A percentile compares a stretch with the other conserved stretches of the same genome.
phyloP scores from a whole-genome alignment of 2,888 invertebrate species.

The Nymphalis c-album region DNA sequence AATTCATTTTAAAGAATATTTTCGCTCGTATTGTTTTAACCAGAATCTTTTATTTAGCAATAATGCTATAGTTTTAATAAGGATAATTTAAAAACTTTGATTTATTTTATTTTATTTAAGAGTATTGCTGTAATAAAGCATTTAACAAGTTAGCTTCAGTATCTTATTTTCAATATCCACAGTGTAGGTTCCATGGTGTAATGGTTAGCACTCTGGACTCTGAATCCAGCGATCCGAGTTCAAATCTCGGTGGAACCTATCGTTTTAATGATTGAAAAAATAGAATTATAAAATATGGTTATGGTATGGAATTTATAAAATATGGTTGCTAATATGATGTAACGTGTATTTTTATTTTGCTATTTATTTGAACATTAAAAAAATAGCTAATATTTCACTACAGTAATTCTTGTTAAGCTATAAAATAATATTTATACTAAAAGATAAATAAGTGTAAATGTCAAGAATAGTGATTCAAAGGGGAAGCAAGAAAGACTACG shows the following conservation, averaged over 20 bases:
- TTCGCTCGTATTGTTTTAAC: no score
- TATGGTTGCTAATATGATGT: neutral
- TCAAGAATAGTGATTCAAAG: neutral
- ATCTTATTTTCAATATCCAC: neutral
- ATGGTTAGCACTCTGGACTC: constrained; percentile 91
- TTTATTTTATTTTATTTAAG: no score
- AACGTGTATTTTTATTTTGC: neutral
- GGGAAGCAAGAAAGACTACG: neutral
- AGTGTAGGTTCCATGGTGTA: constrained; percentile 79
- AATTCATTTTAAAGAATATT: no score
- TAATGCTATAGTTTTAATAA: no score
- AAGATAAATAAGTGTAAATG: neutral
- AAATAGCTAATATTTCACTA: no score
- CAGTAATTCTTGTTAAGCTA: neutral
- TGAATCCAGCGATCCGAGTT: constrained; percentile 91
- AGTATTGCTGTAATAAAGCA: neutral
- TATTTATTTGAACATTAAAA: no score
- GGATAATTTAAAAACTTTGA: no score
- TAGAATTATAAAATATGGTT: neutral
- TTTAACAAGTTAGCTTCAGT: neutral
- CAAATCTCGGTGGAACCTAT: constrained; percentile 88
- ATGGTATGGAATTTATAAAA: no score
- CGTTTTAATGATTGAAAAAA: neutral
- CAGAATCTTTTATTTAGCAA: no score
- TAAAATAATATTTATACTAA: neutral